These are phyloP conservation scores for Passer montanus DNA, from an alignment of 2,113 vertebrate species.

Conservation along the genomic window DNA sequence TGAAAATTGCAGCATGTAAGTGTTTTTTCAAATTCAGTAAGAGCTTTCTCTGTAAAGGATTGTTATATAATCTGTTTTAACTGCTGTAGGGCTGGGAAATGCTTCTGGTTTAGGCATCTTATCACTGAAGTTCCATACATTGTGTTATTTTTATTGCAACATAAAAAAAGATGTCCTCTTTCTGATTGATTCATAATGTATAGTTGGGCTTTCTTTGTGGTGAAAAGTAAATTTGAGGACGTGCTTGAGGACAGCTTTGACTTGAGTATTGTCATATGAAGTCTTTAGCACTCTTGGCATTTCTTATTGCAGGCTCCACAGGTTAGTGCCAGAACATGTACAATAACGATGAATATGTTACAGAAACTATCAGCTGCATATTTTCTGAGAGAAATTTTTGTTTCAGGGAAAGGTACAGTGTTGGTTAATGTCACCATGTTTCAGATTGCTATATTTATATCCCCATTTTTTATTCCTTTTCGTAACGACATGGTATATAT, in stretches of 20 bases:
- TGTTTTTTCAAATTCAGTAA: conserved; percentile 11
- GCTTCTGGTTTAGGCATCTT: background rate
- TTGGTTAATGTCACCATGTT: background rate
- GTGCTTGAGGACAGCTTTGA: accelerated
- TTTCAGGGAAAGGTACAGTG: background rate
- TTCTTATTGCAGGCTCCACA: background rate
- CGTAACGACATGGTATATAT: background rate
- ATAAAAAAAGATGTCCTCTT: background rate
- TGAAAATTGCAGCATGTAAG: conserved; percentile 9
- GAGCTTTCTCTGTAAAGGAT: background rate
- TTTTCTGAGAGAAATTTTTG: background rate
- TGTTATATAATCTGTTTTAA: background rate
- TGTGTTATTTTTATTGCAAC: background rate
- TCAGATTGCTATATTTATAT: background rate
- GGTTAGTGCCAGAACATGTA: background rate
- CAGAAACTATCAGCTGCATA: background rate
- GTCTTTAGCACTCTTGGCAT: background rate
- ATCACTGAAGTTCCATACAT: background rate
- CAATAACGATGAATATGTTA: accelerated
- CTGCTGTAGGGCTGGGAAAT: background rate
- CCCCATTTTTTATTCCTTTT: background rate
- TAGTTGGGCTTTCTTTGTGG: background rate
- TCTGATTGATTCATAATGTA: background rate
- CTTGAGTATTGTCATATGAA: background rate
- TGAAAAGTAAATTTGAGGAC: background rate